A percentile compares a stretch with the other conserved stretches of the same genome.
phyloP scores from a whole-genome alignment of 2,888 invertebrate species.

The Drosophila ezoana region DNA sequence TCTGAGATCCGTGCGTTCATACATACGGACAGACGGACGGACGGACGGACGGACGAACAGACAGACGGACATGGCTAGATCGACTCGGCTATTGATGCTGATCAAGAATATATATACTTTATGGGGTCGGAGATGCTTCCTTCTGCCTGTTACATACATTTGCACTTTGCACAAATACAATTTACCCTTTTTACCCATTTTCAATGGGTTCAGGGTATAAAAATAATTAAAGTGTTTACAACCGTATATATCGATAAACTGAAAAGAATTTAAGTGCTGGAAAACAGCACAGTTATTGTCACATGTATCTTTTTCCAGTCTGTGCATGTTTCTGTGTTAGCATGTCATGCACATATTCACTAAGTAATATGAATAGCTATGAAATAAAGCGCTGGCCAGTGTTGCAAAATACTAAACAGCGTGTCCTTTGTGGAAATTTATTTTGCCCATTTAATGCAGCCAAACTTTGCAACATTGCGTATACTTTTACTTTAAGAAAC shows the following conservation, averaged over 20 bases:
- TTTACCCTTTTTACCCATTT: too few species aligned
- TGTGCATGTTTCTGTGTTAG: neutral
- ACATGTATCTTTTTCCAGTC: neutral
- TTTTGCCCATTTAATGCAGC: constrained; percentile 36
- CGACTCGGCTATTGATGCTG: too few species aligned
- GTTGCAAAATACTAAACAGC: constrained; percentile 19
- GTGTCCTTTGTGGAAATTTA: constrained; percentile 9
- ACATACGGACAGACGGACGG: too few species aligned
- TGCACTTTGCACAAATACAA: too few species aligned
- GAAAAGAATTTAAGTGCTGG: neutral
- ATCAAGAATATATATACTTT: too few species aligned
- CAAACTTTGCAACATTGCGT: constrained; percentile 45
- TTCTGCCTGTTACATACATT: too few species aligned
- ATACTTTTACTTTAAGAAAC: constrained; percentile 50
- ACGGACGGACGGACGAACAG: too few species aligned
- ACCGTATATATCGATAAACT: neutral
- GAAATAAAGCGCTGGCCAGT: constrained; percentile 19
- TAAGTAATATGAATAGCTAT: constrained; percentile 22
- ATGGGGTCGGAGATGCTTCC: too few species aligned
- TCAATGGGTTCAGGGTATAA: too few species aligned
- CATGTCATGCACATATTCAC: neutral
- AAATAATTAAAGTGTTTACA: too few species aligned
- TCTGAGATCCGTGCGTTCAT: too few species aligned
- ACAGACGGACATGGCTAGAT: too few species aligned
- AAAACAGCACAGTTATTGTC: neutral